A percentile compares a stretch with the other conserved stretches of the same genome.
Evolutionary conservation across 2,797 vertebrate species (phyloP).

Genomic region (Cercopithecus petaurista): DNA sequence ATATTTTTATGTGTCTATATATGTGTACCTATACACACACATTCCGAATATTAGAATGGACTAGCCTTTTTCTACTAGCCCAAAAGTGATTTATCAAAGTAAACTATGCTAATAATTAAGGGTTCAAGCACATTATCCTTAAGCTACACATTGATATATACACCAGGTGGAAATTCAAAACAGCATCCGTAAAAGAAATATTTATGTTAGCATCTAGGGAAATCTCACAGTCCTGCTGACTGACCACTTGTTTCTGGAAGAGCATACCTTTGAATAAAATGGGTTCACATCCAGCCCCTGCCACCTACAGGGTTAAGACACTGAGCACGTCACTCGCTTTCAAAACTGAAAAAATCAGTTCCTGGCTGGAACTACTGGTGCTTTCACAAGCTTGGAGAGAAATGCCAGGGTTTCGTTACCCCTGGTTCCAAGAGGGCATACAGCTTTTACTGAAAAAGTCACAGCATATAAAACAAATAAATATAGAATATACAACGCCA

Average conservation of each 20-base stretch:
- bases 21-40: background rate
- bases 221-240: background rate
- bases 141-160: background rate
- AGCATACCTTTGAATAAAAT: background rate
- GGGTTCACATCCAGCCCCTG: background rate
- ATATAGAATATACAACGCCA: background rate
- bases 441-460: background rate
- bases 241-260: background rate
- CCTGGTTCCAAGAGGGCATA: background rate
- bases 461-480: background rate
- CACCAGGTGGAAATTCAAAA: background rate
- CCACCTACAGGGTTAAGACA: background rate
- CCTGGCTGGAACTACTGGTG: background rate
- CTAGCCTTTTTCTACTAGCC: background rate
- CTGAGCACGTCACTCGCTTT: background rate
- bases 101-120: background rate
- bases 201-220: background rate
- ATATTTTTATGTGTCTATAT: too few relatives aligned
- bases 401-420: background rate
- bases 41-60: background rate
- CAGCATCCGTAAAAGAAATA: background rate
- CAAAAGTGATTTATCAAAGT: constrained; percentile 23
- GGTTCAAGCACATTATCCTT: background rate
- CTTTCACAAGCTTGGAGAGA: background rate
- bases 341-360: background rate